These are phyloP conservation scores for Cremastinae sp. DNA, from an alignment of 2,888 invertebrate genomes.

Conservation along the genomic window DNA sequence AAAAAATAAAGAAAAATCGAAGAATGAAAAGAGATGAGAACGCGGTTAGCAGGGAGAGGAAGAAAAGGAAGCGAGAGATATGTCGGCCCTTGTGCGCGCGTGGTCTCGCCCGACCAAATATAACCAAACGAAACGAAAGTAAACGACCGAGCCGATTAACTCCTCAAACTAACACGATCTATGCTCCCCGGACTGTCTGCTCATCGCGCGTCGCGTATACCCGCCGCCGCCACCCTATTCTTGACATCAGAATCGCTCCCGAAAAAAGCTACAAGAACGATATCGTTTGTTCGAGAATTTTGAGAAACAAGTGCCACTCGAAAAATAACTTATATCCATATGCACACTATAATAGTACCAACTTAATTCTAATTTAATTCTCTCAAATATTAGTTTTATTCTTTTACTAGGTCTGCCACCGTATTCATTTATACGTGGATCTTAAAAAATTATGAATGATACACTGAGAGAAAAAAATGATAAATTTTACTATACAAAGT, in stretches of 20 bases:
- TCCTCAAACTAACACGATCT: slow-evolving; percentile 63
- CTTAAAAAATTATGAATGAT: no score
- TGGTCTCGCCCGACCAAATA: slow-evolving; percentile 75
- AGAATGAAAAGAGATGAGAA: slow-evolving; percentile 5
- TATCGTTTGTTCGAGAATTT: background rate
- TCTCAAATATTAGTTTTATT: no score
- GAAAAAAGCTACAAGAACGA: background rate
- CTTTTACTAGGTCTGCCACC: no score
- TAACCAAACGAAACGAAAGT: slow-evolving; percentile 78
- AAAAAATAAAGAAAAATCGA: slow-evolving; percentile 11
- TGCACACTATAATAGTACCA: no score
- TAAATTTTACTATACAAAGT: no score
- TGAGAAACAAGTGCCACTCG: background rate
- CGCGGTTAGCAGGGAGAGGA: background rate
- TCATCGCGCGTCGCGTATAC: slow-evolving; percentile 8
- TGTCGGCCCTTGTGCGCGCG: slow-evolving; percentile 64
- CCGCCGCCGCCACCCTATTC: slow-evolving; percentile 60
- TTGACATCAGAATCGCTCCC: slow-evolving; percentile 37
- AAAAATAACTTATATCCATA: no score
- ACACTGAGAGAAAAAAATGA: no score
- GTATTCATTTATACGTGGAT: no score
- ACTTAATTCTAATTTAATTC: no score
- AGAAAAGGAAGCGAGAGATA: slow-evolving; percentile 21
- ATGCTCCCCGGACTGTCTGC: slow-evolving; percentile 1
- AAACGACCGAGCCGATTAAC: slow-evolving; percentile 77